These are phyloP conservation scores for Callosobruchus maculatus DNA, from an alignment of 2,888 invertebrate genomes.

Conservation along the genomic window DNA sequence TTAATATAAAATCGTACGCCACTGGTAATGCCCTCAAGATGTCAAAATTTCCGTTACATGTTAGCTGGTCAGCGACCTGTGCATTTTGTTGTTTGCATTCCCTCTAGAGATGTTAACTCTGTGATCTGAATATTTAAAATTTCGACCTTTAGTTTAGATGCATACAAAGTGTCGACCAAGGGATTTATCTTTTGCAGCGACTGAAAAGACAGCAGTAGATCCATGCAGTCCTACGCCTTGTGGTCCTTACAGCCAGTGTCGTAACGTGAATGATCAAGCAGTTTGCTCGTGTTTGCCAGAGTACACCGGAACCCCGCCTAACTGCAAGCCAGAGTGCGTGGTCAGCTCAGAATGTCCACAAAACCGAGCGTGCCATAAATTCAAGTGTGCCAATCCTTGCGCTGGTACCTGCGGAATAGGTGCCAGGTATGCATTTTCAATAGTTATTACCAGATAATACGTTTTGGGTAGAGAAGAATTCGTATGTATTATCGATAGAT, in stretches of 20 bases:
- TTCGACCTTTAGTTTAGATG: too few species aligned
- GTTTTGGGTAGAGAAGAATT: too few species aligned
- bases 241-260: slow-evolving; percentile 72
- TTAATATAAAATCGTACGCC: too few species aligned
- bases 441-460: too few species aligned
- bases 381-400: slow-evolving; percentile 73
- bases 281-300: slow-evolving; percentile 71
- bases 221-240: slow-evolving; percentile 73
- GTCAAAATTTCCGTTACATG: too few species aligned
- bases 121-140: too few species aligned
- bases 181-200: slow-evolving; percentile 10
- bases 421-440: slow-evolving; percentile 48
- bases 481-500: too few species aligned
- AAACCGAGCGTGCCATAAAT: slow-evolving; percentile 70
- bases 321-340: slow-evolving; percentile 74
- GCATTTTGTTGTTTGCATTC: too few species aligned
- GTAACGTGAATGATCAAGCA: slow-evolving; percentile 62
- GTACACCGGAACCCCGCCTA: slow-evolving; percentile 69
- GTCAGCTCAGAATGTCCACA: slow-evolving; percentile 72
- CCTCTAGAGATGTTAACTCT: too few species aligned
- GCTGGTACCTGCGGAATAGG: slow-evolving; percentile 70
- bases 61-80: too few species aligned
- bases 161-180: neutral
- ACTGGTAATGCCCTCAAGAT: too few species aligned
- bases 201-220: slow-evolving; percentile 46